These are phyloP conservation scores for Caenorhabditis uteleia DNA, from an alignment of 2,888 invertebrate species.

Conservation along the genomic window DNA sequence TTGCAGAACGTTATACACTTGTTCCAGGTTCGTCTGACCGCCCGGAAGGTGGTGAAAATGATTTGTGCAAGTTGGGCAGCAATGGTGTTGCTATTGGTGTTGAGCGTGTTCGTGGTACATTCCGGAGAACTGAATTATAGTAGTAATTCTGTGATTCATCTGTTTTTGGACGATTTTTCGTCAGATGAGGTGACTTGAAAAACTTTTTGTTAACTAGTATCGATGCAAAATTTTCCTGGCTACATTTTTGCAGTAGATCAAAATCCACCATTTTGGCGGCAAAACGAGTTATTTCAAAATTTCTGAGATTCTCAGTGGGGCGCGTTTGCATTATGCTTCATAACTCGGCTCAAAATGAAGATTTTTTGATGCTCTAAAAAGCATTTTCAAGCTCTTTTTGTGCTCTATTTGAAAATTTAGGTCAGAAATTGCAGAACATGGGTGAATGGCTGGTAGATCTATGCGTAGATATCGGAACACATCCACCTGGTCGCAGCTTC, in stretches of 20 bases:
- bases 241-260: no score
- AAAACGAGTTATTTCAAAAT: no score
- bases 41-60: conserved; percentile 17
- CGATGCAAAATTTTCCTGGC: not conserved
- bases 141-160: conserved; percentile 33
- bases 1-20: no score
- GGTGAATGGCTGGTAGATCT: conserved; percentile 33
- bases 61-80: conserved; percentile 16
- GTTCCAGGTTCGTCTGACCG: conserved; percentile 23
- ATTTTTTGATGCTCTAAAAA: no score
- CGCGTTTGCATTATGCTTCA: no score
- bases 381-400: no score
- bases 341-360: no score
- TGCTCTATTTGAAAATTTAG: not conserved
- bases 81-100: conserved; percentile 8
- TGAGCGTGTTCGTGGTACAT: conserved; percentile 19
- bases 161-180: conserved; percentile 32
- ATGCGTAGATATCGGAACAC: conserved; percentile 23
- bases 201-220: not conserved
- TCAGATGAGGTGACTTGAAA: conserved; percentile 24
- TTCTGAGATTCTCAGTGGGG: no score
- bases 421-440: conserved; percentile 16
- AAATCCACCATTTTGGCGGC: no score
- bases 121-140: conserved; percentile 23
- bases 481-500: conserved; percentile 19